A percentile compares a stretch with the other conserved stretches of the same genome.
Evolutionary conservation across 2,888 invertebrate genomes (phyloP).

Genomic region (Petrophora chlorosata): DNA sequence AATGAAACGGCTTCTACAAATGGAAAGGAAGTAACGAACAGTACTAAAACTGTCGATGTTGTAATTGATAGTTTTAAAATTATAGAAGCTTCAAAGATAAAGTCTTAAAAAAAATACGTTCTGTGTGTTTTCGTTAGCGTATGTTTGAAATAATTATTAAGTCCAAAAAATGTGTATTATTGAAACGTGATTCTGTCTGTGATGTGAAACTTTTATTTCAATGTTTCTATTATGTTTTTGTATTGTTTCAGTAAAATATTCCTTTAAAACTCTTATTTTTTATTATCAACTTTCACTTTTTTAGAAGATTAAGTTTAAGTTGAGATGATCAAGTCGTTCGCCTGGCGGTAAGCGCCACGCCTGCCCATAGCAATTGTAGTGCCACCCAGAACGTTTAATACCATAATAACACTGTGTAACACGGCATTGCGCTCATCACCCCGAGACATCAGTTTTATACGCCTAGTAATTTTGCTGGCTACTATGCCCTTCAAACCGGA

Average conservation of each 20-base stretch:
- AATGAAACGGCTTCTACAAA: slow-evolving; percentile 13
- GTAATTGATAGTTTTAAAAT: slow-evolving; percentile 5
- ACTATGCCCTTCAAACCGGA: too few relatives aligned
- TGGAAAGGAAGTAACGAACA: slow-evolving; percentile 8
- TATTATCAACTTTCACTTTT: not conserved
- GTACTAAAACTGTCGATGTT: slow-evolving; percentile 9
- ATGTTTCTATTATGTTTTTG: slow-evolving; percentile 4
- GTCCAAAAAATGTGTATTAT: not conserved
- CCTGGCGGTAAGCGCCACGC: too few relatives aligned
- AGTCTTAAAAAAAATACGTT: slow-evolving; percentile 15
- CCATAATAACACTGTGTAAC: too few relatives aligned
- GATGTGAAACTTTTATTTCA: slow-evolving; percentile 4
- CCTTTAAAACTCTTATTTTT: not conserved
- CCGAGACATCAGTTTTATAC: too few relatives aligned
- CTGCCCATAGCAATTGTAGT: too few relatives aligned
- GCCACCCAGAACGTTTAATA: too few relatives aligned
- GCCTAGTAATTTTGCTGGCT: too few relatives aligned
- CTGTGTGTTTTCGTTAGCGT: slow-evolving; percentile 23
- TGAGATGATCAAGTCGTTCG: too few relatives aligned
- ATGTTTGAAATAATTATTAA: not conserved
- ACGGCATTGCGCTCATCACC: too few relatives aligned
- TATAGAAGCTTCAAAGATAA: slow-evolving; percentile 9
- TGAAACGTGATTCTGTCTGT: slow-evolving; percentile 1
- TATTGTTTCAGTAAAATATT: not conserved
- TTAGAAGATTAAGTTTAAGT: too few relatives aligned